Conservation (phyloP, 2,113 vertebrate species). For the Puffinus mauretanicus region DNA sequence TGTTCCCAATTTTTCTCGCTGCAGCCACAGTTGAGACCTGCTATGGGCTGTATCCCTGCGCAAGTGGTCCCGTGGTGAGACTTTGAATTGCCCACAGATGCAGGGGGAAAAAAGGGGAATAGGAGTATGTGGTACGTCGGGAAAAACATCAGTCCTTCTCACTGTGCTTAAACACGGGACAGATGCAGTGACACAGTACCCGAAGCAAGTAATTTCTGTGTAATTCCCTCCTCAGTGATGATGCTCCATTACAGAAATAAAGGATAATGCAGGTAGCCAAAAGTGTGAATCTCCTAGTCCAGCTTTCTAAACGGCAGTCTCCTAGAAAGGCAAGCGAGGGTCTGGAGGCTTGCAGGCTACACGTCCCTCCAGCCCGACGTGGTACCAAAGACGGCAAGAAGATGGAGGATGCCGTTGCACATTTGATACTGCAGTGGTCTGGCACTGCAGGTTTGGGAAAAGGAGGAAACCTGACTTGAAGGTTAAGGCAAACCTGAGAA, state of each 20-base stretch:
- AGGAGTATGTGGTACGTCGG: fast-evolving
- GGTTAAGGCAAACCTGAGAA: neutral
- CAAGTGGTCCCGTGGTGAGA: neutral
- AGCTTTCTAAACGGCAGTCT: neutral
- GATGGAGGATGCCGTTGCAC: neutral
- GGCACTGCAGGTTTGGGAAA: neutral
- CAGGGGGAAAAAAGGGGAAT: neutral
- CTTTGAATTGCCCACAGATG: neutral
- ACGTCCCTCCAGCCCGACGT: neutral
- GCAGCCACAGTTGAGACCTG: neutral
- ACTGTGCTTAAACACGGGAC: neutral
- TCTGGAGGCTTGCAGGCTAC: neutral
- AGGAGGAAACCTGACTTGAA: neutral
- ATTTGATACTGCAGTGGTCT: neutral
- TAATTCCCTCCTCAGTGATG: neutral
- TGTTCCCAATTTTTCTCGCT: neutral
- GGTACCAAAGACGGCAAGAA: neutral
- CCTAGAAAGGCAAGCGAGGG: neutral
- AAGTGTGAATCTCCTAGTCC: neutral
- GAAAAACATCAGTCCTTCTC: neutral
- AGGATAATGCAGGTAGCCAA: neutral
- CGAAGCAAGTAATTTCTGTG: neutral
- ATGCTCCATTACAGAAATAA: neutral
- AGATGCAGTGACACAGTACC: neutral
- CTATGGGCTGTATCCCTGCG: neutral